Percentiles rank a stretch among this genome's conserved stretches.
phyloP scores from a whole-genome alignment of 2,113 vertebrate species.

The Spea bombifrons region DNA sequence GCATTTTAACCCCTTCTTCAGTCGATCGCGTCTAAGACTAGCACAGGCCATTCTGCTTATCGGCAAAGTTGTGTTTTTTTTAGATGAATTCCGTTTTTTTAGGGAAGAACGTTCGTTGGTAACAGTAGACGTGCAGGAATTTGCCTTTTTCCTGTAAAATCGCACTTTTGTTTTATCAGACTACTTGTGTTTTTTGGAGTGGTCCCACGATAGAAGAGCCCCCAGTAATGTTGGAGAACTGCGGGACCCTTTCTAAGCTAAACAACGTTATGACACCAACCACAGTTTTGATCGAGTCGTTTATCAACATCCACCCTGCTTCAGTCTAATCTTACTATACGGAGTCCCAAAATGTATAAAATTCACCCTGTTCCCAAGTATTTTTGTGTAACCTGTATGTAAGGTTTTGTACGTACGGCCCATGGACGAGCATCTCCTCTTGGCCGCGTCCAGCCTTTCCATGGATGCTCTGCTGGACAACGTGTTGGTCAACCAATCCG shows the following conservation, averaged over 20 bases:
- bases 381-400: background rate
- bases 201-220: too few species aligned
- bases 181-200: too few species aligned
- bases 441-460: background rate
- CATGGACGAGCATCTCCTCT: constrained; percentile 49
- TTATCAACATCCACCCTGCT: background rate
- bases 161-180: too few species aligned
- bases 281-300: too few species aligned
- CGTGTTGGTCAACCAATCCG: background rate
- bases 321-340: background rate
- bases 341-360: background rate
- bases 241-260: too few species aligned
- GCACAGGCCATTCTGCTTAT: background rate
- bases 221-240: too few species aligned
- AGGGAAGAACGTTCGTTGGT: too few species aligned
- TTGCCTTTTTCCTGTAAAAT: too few species aligned
- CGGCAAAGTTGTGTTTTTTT: too few species aligned
- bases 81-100: too few species aligned
- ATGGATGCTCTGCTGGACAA: background rate
- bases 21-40: background rate
- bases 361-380: background rate
- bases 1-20: background rate
- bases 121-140: too few species aligned
- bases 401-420: background rate
- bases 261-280: too few species aligned